A percentile compares a stretch with the other conserved stretches of the same genome.
phyloP scores from a whole-genome alignment of 2,888 invertebrate species.

The Tillus elongatus region DNA sequence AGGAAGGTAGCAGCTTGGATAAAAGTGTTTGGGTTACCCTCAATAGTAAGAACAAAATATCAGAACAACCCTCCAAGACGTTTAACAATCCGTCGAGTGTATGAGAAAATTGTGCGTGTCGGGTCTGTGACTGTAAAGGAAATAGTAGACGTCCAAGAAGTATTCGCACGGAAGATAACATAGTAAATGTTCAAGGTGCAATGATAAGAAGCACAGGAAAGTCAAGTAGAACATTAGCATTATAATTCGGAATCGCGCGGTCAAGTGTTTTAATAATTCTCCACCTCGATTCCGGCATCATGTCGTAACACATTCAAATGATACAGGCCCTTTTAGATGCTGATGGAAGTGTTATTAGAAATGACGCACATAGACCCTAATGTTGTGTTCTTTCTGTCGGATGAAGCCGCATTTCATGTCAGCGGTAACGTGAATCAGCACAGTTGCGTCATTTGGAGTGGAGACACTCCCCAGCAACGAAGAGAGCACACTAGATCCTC shows the following conservation, averaged over 20 bases:
- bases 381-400: slow-evolving; percentile 3
- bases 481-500: slow-evolving; percentile 5
- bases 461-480: no score
- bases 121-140: neutral
- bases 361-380: slow-evolving; percentile 8
- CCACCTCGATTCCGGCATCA: slow-evolving; percentile 8
- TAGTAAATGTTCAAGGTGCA: no score
- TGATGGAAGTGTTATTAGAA: slow-evolving; percentile 10
- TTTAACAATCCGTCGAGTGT: slow-evolving; percentile 1
- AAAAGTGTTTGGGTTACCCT: slow-evolving; percentile 5
- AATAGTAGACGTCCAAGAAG: slow-evolving; percentile 5
- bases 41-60: slow-evolving; percentile 6
- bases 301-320: slow-evolving; percentile 9
- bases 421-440: slow-evolving; percentile 7
- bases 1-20: slow-evolving; percentile 8
- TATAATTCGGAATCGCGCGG: no score
- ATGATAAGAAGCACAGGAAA: no score
- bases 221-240: no score
- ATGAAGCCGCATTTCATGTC: slow-evolving; percentile 10
- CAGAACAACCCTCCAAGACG: slow-evolving; percentile 4
- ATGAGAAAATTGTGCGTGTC: neutral
- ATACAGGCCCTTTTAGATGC: slow-evolving; percentile 9
- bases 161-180: no score
- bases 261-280: no score
- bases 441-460: no score